Percentiles rank a stretch among this genome's conserved stretches.
phyloP scores from a whole-genome alignment of 2,797 vertebrate species.

The Lepidocolaptes lacrymiger region DNA sequence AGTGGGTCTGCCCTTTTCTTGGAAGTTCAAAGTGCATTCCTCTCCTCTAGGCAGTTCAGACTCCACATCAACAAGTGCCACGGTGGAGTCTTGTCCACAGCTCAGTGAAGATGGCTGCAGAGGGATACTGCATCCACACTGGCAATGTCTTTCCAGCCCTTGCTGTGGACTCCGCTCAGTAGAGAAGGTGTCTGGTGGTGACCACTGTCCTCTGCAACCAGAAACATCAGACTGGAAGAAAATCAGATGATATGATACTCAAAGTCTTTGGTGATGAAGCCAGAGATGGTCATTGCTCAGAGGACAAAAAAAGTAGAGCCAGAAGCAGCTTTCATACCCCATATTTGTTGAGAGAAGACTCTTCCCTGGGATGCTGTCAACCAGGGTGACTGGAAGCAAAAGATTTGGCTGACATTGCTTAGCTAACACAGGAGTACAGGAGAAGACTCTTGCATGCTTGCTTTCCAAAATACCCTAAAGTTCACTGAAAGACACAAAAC shows the following conservation, averaged over 20 bases:
- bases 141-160: neutral
- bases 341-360: neutral
- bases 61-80: neutral
- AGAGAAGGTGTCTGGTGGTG: neutral
- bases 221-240: neutral
- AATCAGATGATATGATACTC: neutral
- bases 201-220: neutral
- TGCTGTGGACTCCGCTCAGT: accelerated
- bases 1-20: neutral
- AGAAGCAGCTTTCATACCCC: neutral
- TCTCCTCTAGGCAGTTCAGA: neutral
- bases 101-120: neutral
- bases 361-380: neutral
- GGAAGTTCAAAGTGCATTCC: neutral
- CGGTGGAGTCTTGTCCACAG: neutral
- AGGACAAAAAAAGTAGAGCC: neutral
- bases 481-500: neutral
- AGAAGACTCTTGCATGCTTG: neutral
- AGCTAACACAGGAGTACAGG: neutral
- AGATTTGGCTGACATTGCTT: accelerated
- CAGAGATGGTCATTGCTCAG: neutral
- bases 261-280: neutral
- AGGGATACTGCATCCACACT: accelerated
- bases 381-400: neutral
- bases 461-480: neutral